Conservation (phyloP, 2,888 invertebrate genomes). For the Gymnoscelis rufifasciata region DNA sequence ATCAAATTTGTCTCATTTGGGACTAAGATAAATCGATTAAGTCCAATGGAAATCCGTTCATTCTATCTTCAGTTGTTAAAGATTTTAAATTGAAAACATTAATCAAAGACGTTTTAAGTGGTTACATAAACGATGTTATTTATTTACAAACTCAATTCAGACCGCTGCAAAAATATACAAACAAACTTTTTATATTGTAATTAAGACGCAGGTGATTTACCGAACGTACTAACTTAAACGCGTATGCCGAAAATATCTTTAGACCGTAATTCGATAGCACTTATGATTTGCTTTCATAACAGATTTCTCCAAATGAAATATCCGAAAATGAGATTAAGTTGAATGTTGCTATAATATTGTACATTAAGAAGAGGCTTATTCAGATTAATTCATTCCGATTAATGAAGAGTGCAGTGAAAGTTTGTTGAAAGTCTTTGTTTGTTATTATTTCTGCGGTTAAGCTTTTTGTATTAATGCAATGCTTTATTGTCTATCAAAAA, state of each 20-base stretch:
- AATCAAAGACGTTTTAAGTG: no score
- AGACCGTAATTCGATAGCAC: slow-evolving; percentile 11
- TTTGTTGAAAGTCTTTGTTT: slow-evolving; percentile 45
- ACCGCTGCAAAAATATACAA: not conserved
- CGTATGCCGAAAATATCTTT: slow-evolving; percentile 13
- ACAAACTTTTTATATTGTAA: slow-evolving; percentile 10
- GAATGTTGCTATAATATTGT: slow-evolving; percentile 26
- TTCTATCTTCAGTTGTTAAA: no score
- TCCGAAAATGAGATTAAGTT: slow-evolving; percentile 27
- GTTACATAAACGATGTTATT: slow-evolving; percentile 1
- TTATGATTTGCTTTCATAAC: slow-evolving; percentile 19
- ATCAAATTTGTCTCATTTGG: no score
- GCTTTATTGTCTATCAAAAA: slow-evolving; percentile 10
- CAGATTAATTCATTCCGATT: slow-evolving; percentile 63
- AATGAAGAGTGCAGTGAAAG: slow-evolving; percentile 60
- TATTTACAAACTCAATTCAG: not conserved
- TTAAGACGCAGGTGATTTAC: slow-evolving; percentile 9
- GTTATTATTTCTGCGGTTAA: slow-evolving; percentile 21
- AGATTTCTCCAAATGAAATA: slow-evolving; percentile 28
- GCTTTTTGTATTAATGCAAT: slow-evolving; percentile 19
- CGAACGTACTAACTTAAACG: slow-evolving; percentile 8
- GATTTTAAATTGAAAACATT: no score
- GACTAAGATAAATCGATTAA: no score
- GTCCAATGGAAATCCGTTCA: no score
- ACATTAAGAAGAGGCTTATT: slow-evolving; percentile 42